Evolutionary conservation across 2,113 vertebrate genomes (phyloP).

Genomic region (Panthera tigris): DNA sequence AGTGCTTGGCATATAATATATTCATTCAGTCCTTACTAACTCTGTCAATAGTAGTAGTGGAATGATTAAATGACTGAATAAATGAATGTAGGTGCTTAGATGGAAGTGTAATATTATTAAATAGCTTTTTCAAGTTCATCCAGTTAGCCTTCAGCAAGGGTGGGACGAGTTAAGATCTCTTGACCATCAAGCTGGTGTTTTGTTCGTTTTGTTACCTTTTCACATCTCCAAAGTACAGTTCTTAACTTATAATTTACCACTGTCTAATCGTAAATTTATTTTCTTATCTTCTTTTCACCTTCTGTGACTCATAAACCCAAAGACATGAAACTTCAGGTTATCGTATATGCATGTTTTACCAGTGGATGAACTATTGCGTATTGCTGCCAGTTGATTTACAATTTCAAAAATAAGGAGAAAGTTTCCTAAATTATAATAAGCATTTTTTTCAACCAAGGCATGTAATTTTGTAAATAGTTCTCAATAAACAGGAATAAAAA

Average conservation of each 20-base stretch:
- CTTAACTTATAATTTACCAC: not conserved
- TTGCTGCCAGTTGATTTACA: not conserved
- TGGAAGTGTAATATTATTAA: not conserved
- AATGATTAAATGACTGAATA: not conserved
- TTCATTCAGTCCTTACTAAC: not conserved
- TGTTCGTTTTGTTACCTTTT: not conserved
- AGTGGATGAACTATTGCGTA: not conserved
- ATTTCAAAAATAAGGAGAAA: not conserved
- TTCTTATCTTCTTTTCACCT: not conserved
- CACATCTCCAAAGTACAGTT: not conserved
- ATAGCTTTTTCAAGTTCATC: not conserved
- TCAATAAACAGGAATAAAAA: conserved; percentile 1
- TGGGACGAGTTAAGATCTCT: not conserved
- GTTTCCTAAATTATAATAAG: not conserved
- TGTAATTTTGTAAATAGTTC: not conserved
- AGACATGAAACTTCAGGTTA: not conserved
- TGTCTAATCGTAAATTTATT: not conserved
- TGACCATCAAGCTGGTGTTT: not conserved
- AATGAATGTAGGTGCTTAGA: not conserved
- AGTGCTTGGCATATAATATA: not conserved
- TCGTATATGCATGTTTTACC: not conserved
- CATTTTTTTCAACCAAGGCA: not conserved
- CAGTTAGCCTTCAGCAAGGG: not conserved
- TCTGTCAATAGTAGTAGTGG: not conserved
- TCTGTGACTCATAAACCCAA: not conserved